Base-by-base conservation (phyloP, 2,888 invertebrate species). In the Danaus chrysippus region DNA sequence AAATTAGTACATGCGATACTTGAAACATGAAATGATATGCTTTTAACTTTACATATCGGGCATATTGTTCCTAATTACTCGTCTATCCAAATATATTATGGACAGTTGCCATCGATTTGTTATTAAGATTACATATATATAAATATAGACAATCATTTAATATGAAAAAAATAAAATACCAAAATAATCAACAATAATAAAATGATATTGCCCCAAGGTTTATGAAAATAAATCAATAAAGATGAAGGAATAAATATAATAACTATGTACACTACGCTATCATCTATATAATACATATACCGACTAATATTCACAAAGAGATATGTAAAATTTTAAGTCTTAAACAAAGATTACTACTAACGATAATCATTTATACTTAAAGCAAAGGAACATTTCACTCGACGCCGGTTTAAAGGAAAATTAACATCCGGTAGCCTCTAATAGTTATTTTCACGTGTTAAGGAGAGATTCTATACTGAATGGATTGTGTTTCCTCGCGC, bases 381-480 rank as follows among this genome's bases (percentile, higher is more conserved):
- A 79, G 77, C 80, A 80, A 85, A 86, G 84, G 81, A 87, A 87
- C 86, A 79, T 81, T 73, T 71, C 67, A 75, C 82, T 81, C 76
- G 79, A 80, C 76, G 76, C 73, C 62, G 61, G 62, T 69, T 59
- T 64, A 62, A 64, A 57, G 60, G 64, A 54, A 61, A 70, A 68
- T 64, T 70, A 62, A 72, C 67, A 73, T 75, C 70, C 64, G 70
- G 76, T 79, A 86, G 86, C 87, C 85, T 88, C 86, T 82, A 72
- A 71, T 15, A 84, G 82, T 84, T 79, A 84, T 76, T 89, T 92
- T 93, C 93, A 93, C 91, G 93, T 94, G 77, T 95, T 95, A 77
- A 97, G 92, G 73, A 97, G 88, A 64, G 96, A 96, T 82, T 97
- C 97, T 93, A 97, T 97, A 91, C 96, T 96, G 92, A 97, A 97